Conservation (phyloP, 2,888 invertebrate genomes). For the Bruchidius siliquastri region DNA sequence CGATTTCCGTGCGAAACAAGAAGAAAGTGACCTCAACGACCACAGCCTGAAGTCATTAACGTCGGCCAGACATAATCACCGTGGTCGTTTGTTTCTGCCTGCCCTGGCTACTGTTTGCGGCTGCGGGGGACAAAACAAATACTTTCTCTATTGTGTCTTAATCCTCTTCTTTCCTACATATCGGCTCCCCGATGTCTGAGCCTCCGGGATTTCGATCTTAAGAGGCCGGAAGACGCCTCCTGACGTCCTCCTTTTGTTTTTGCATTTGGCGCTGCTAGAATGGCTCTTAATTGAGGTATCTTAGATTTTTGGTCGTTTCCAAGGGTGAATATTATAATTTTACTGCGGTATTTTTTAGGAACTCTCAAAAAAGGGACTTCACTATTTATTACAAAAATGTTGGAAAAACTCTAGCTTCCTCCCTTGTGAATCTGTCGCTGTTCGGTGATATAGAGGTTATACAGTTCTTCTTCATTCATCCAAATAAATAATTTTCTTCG, state of each 20-base stretch:
- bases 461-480: not conserved
- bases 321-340: too few relatives aligned
- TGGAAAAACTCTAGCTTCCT: too few relatives aligned
- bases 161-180: not conserved
- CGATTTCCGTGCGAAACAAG: not conserved
- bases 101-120: not conserved
- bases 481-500: slow-evolving; percentile 8
- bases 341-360: too few relatives aligned
- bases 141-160: not conserved
- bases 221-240: not conserved
- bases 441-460: too few relatives aligned
- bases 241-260: not conserved
- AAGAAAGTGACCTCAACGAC: not conserved
- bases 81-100: not conserved
- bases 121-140: not conserved
- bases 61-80: not conserved
- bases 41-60: not conserved
- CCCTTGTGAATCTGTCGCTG: too few relatives aligned
- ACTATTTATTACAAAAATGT: too few relatives aligned
- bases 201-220: not conserved
- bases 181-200: not conserved
- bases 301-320: too few relatives aligned
- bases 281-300: too few relatives aligned
- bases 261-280: too few relatives aligned
- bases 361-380: too few relatives aligned